Conservation (phyloP, 2,113 vertebrate genomes). For the Poicephalus gulielmi region DNA sequence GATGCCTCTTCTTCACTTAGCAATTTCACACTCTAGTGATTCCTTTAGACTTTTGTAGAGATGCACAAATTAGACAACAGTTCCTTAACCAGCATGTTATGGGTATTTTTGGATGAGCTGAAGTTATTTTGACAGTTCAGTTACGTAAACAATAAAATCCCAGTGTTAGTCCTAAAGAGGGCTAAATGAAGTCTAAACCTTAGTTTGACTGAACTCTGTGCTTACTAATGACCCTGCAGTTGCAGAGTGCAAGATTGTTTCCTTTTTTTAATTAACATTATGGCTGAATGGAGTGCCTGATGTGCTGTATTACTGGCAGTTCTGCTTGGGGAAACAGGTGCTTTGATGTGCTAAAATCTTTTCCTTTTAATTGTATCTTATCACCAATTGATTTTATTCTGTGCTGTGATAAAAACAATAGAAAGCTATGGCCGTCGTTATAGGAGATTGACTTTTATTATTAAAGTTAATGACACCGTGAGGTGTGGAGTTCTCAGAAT, state of each 20-base stretch:
- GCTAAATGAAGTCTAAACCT: background rate
- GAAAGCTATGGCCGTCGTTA: background rate
- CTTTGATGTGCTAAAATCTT: background rate
- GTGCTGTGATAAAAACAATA: background rate
- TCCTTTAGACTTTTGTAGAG: slow-evolving; percentile 26
- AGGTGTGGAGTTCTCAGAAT: background rate
- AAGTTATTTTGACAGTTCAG: slow-evolving; percentile 22
- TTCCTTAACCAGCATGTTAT: background rate
- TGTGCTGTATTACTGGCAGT: background rate
- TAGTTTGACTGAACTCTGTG: background rate
- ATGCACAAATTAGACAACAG: slow-evolving; percentile 7
- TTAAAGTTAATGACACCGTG: background rate
- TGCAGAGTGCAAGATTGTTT: background rate
- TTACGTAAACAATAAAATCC: slow-evolving; percentile 11
- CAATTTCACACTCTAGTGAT: slow-evolving; percentile 17
- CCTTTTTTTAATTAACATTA: background rate
- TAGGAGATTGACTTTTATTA: background rate
- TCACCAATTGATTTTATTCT: background rate
- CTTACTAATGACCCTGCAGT: background rate
- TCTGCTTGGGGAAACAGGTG: background rate
- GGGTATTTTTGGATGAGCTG: background rate
- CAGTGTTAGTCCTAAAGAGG: background rate
- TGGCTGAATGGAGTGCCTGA: background rate
- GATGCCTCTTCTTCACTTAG: background rate
- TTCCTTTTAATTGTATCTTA: background rate